A percentile compares a stretch with the other conserved stretches of the same genome.
Conservation (phyloP, 2,113 vertebrate genomes). For the Hemibates koningsi region DNA sequence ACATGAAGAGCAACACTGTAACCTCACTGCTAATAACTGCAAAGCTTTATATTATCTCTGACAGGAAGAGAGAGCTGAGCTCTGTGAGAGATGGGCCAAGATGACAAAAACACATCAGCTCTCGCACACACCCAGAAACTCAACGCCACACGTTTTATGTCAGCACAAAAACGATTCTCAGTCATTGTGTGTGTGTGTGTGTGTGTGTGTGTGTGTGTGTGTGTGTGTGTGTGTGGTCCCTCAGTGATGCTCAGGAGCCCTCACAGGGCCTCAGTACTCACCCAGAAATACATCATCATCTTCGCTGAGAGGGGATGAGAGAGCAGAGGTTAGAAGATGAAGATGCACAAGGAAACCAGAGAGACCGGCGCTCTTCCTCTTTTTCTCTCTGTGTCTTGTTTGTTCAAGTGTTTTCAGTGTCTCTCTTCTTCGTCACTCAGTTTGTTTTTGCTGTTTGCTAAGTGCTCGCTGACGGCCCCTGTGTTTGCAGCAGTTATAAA, state of each 20-base stretch:
- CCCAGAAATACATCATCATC: constrained; percentile 68
- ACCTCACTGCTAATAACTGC: background rate
- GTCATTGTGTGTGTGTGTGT: background rate
- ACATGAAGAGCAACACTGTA: background rate
- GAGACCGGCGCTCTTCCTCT: constrained; percentile 21
- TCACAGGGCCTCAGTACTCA: constrained; percentile 44
- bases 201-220: background rate
- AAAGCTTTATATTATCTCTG: background rate
- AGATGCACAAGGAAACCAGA: constrained; percentile 12
- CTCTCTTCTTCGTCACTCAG: background rate
- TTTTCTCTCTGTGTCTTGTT: background rate
- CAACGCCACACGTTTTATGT: background rate
- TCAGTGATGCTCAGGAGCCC: background rate
- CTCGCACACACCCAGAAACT: background rate
- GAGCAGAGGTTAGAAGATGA: constrained; percentile 9
- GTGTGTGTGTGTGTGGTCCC: background rate
- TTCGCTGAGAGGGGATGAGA: constrained; percentile 18
- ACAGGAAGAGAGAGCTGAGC: background rate
- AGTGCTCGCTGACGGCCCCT: background rate
- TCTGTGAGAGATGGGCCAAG: background rate
- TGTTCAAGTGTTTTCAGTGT: background rate
- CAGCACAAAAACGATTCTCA: background rate
- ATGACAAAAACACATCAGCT: background rate
- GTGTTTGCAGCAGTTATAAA: constrained; percentile 27
- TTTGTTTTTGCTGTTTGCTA: background rate